phyloP scores from a whole-genome alignment of 2,797 vertebrate species.

The Eurystomus glaucurus region DNA sequence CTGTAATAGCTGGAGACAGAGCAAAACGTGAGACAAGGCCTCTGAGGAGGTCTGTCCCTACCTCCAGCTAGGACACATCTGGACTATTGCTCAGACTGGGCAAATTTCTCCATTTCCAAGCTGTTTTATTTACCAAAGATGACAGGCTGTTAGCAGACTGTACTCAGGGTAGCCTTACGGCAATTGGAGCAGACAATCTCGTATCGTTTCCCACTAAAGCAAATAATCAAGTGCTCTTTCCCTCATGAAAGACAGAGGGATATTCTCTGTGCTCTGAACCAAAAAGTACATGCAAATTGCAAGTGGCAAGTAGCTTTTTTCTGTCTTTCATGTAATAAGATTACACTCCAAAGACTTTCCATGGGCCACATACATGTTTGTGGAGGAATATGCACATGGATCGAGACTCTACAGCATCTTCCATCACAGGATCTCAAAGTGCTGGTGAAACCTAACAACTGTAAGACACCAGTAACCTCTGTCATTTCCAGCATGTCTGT shows the following conservation, averaged over 20 bases:
- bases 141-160: neutral
- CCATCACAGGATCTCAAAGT: neutral
- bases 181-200: neutral
- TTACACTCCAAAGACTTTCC: neutral
- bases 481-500: neutral
- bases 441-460: neutral
- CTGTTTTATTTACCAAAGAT: conserved; percentile 25
- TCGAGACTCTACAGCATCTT: neutral
- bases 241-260: neutral
- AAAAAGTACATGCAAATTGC: neutral
- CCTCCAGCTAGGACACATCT: conserved; percentile 9
- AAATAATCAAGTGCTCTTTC: neutral
- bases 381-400: neutral
- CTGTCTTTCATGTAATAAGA: neutral
- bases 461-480: neutral
- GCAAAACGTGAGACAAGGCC: neutral
- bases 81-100: neutral
- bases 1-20: neutral
- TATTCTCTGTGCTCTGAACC: neutral
- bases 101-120: neutral
- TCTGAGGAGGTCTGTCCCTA: conserved; percentile 3
- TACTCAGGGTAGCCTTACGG: neutral
- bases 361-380: fast-evolving
- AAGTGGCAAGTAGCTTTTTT: neutral
- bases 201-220: neutral